Evolutionary conservation across 2,113 vertebrate species (phyloP).

Genomic region (Etia nguti): DNA sequence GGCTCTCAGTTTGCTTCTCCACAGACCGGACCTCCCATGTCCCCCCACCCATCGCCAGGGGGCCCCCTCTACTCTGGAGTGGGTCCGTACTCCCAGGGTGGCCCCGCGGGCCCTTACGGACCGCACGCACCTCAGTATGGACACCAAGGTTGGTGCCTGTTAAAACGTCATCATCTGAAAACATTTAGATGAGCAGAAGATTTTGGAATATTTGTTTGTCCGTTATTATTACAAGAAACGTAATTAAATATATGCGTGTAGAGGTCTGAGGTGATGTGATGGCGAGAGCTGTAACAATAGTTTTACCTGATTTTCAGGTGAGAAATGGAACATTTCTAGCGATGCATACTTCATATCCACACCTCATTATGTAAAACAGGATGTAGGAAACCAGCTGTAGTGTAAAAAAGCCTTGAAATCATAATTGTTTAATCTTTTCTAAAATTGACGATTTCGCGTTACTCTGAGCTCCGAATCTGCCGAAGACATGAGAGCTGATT

Average conservation of each 20-base stretch:
- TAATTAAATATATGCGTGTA: background rate
- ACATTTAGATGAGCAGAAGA: background rate
- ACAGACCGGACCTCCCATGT: slow-evolving; percentile 86
- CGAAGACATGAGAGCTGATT: background rate
- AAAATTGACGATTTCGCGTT: fast-evolving
- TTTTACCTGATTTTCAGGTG: background rate
- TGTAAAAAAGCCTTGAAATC: background rate
- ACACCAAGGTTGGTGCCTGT: slow-evolving; percentile 81
- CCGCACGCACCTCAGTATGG: slow-evolving; percentile 89
- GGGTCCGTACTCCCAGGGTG: slow-evolving; percentile 83
- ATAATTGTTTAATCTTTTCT: background rate
- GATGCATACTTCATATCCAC: no score
- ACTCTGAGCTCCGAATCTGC: background rate
- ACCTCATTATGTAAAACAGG: background rate
- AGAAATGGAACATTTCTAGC: background rate
- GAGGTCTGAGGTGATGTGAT: background rate
- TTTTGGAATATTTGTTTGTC: background rate
- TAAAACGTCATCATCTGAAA: fast-evolving
- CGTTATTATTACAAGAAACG: background rate
- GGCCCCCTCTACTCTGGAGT: slow-evolving; percentile 86
- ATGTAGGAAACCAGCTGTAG: background rate
- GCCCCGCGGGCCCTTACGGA: slow-evolving; percentile 83
- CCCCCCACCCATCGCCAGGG: slow-evolving; percentile 85
- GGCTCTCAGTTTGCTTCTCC: slow-evolving; percentile 87
- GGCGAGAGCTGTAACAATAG: background rate